These are phyloP conservation scores for Actias luna DNA, from an alignment of 2,888 invertebrate genomes.

Conservation along the genomic window DNA sequence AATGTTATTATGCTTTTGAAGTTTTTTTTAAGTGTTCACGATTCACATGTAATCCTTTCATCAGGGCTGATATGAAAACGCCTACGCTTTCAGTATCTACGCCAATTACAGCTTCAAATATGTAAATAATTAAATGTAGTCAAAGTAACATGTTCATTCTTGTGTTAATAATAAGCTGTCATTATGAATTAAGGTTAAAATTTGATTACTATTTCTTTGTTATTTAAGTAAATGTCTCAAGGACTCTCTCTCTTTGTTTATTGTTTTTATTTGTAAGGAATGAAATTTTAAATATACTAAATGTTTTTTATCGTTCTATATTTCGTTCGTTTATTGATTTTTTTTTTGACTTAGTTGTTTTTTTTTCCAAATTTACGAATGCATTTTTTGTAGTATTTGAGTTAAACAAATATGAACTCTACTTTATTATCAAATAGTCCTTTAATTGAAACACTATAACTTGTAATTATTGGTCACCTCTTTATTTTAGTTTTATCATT, in stretches of 20 bases:
- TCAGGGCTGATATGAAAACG: constrained; percentile 21
- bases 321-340: too few species aligned
- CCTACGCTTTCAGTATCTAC: constrained; percentile 4
- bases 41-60: background rate
- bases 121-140: constrained; percentile 9
- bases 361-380: too few species aligned
- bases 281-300: background rate
- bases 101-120: constrained; percentile 4
- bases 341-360: too few species aligned
- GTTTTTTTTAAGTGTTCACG: background rate
- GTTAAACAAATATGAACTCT: too few species aligned
- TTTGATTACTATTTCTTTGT: constrained; percentile 20
- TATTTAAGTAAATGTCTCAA: constrained; percentile 34
- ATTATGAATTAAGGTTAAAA: constrained; percentile 25
- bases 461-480: too few species aligned
- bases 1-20: background rate
- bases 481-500: too few species aligned
- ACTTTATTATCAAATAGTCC: too few species aligned
- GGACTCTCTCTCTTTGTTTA: constrained; percentile 50
- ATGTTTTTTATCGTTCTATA: too few species aligned
- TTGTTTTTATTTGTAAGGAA: constrained; percentile 22
- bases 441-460: too few species aligned
- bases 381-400: too few species aligned
- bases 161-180: constrained; percentile 32
- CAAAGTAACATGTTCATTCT: constrained; percentile 25